Evolutionary conservation across 2,797 vertebrate species (phyloP), one percentile per base, ranked within the genome.

Genomic region (Semaprochilodus insignis): DNA sequence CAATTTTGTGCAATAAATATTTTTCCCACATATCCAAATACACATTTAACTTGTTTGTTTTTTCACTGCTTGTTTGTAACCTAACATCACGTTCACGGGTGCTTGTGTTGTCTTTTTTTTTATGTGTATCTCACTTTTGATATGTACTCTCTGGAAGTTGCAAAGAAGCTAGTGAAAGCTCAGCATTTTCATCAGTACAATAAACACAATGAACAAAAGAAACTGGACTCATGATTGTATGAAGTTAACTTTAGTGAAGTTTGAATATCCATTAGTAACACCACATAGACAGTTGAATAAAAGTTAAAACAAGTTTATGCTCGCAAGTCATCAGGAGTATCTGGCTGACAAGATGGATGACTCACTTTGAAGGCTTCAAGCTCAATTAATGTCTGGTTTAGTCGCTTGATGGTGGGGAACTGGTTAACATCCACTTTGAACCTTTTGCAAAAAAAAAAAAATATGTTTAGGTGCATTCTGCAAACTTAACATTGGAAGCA

Each of bases 261-360:
- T 66, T 74, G 31, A 77, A 52, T 77, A 11, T 54, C 4, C 27
- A 7, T 36, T 16, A 51, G 21, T 23, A n/a, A 1, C 15, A 17
- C 63, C 16, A 6, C 63, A 10, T 48, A 48, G 40, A 13, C 44
- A 48, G 44, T 72, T 66, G 11, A 54, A 51, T 14, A 55, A 13
- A 57, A 21, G 34, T 60, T 52, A 34, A 67, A 10, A 21, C 1
- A 23, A 31, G 21, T 91, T 87, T 93, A 98, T 34, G 92, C 87
- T 83, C 67, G 86, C 76, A 97, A 81, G 75, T 98, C 96, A 3
- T 91, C 87, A 5, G 98, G 98, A 14, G 97, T 97, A 85, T 99
- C 98, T 8, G 97, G 97, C 90, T 99, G 98, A 60, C 83, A 85
- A 21, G 93, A 94, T 6, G 98, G 97, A 87, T 98, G 97, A 89